These are phyloP conservation scores for Centropristis striata DNA, from an alignment of 2,113 vertebrate genomes.

Conservation along the genomic window DNA sequence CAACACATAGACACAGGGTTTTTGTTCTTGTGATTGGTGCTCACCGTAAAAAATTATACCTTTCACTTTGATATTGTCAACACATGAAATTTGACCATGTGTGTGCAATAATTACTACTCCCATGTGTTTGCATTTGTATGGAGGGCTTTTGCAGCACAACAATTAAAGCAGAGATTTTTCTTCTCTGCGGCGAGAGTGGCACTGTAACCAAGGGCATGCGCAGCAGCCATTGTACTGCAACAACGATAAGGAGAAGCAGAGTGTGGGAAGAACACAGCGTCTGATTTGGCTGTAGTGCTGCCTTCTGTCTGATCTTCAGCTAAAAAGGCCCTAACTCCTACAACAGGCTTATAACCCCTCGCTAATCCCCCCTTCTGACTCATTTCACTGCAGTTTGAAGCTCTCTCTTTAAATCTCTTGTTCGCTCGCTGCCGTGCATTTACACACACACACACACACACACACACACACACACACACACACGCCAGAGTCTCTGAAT, in stretches of 20 bases:
- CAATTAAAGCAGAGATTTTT: conserved; percentile 24
- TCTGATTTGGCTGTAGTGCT: conserved; percentile 69
- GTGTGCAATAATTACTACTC: neutral
- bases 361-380: conserved; percentile 77
- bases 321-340: conserved; percentile 78
- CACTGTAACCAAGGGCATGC: conserved; percentile 40
- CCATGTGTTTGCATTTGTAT: neutral
- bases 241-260: conserved; percentile 56
- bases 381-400: conserved; percentile 79
- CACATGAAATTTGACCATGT: conserved; percentile 1
- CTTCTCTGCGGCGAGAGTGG: conserved; percentile 5
- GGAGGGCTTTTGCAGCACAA: neutral
- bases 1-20: conserved; percentile 4
- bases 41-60: conserved; percentile 44
- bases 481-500: conserved; percentile 42
- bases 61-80: conserved; percentile 35
- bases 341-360: conserved; percentile 78
- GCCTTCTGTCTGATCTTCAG: conserved; percentile 76
- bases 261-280: conserved; percentile 72
- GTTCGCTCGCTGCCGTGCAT: conserved; percentile 43
- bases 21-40: conserved; percentile 25
- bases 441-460: conserved; percentile 27
- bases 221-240: conserved; percentile 51
- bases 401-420: conserved; percentile 77
- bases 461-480: conserved; percentile 24